Evolutionary conservation across 2,797 vertebrate genomes (phyloP).

Genomic region (Poecilia gillii): DNA sequence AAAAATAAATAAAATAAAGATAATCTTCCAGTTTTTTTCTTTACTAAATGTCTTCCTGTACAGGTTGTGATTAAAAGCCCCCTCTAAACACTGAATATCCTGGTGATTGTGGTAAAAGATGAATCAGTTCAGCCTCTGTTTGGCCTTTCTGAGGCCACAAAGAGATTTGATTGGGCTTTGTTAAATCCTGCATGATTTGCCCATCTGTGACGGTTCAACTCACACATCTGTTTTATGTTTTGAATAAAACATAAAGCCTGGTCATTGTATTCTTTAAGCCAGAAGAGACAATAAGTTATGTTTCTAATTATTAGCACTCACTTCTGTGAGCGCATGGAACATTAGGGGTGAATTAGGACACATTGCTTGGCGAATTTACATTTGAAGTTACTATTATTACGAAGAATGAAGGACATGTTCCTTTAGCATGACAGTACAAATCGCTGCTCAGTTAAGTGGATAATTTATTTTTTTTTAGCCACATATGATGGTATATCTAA

Average conservation of each 20-base stretch:
- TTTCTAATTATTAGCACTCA: not conserved
- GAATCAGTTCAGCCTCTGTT: not conserved
- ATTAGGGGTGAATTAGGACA: not conserved
- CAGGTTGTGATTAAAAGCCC: not conserved
- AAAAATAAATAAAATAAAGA: not conserved
- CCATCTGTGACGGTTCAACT: not conserved
- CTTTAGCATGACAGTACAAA: not conserved
- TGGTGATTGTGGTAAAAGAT: not conserved
- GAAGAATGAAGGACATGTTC: not conserved
- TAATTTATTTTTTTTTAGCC: not conserved
- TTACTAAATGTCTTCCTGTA: not conserved
- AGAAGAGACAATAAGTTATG: not conserved
- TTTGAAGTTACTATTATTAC: not conserved
- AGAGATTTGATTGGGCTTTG: not conserved
- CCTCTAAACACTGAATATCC: not conserved
- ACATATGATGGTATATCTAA: not conserved
- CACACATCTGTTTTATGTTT: not conserved
- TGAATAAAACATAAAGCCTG: not conserved
- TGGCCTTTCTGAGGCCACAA: not conserved
- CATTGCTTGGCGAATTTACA: not conserved
- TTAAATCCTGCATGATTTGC: not conserved
- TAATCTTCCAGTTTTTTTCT: not conserved
- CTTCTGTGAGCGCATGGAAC: not conserved
- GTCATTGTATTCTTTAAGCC: not conserved
- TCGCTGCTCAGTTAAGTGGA: not conserved